Percentiles rank a stretch among this genome's conserved stretches.
These are phyloP conservation scores for Dendrocopos noguchii DNA, from an alignment of 2,113 vertebrate genomes.

Conservation along the genomic window DNA sequence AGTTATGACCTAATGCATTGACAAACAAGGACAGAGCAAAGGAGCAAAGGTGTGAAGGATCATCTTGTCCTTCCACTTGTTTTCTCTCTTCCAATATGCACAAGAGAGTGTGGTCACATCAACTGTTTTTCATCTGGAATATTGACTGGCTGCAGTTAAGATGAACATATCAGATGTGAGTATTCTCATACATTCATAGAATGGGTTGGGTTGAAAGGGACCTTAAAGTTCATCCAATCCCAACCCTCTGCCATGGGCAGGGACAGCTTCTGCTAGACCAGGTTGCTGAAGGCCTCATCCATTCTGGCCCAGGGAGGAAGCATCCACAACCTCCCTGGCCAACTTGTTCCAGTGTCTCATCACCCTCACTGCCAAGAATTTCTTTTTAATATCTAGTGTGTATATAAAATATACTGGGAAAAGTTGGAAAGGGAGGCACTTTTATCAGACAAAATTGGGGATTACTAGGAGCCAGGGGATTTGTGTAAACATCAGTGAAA, in stretches of 20 bases:
- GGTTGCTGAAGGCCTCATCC: too few species aligned
- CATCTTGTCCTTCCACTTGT: background rate
- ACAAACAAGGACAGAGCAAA: background rate
- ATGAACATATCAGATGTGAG: background rate
- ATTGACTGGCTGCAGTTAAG: background rate
- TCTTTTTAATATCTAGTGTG: too few species aligned
- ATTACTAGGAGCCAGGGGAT: background rate
- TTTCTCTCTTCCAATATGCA: background rate
- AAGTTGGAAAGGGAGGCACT: background rate
- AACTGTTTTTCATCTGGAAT: background rate
- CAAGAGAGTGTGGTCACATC: background rate
- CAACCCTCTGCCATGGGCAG: too few species aligned
- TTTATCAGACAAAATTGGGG: background rate
- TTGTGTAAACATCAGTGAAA: background rate
- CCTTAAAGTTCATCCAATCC: too few species aligned
- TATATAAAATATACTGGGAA: background rate
- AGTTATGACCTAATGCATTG: conserved; percentile 72
- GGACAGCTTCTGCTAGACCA: too few species aligned
- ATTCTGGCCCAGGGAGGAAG: too few species aligned
- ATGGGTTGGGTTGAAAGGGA: too few species aligned
- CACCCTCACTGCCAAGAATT: too few species aligned
- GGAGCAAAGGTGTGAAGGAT: background rate
- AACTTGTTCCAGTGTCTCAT: too few species aligned
- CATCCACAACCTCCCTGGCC: too few species aligned
- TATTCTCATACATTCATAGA: too few species aligned